Percentiles rank a stretch among this genome's conserved stretches.
Conservation (phyloP, 2,797 vertebrate genomes). For the Gallinago solitaria region DNA sequence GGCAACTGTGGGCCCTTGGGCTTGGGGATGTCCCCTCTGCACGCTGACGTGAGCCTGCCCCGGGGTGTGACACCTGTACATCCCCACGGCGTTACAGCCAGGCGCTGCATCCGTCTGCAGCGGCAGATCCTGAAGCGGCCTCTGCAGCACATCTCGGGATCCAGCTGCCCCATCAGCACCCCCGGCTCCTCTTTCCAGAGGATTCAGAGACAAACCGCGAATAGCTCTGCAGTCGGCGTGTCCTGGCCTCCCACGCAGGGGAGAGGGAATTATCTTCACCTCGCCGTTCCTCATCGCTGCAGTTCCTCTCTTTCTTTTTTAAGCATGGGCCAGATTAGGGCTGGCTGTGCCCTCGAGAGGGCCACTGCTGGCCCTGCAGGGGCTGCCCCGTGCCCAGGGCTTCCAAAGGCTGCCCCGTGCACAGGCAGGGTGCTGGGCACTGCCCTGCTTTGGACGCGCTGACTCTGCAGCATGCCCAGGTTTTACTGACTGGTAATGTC, state of each 20-base stretch:
- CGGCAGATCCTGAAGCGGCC: not conserved
- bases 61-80: not conserved
- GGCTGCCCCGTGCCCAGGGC: not conserved
- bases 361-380: not conserved
- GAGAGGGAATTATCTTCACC: slow-evolving; percentile 2
- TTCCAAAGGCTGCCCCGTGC: not conserved
- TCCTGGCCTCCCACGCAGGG: not conserved
- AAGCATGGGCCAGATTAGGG: not conserved
- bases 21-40: not conserved
- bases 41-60: not conserved
- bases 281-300: not conserved
- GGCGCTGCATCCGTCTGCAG: not conserved
- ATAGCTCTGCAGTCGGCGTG: slow-evolving; percentile 1
- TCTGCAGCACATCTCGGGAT: not conserved
- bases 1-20: not conserved
- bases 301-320: not conserved
- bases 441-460: not conserved
- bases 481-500: not conserved
- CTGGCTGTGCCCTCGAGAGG: not conserved
- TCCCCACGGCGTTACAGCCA: not conserved
- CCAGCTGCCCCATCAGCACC: not conserved
- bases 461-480: not conserved
- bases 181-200: not conserved
- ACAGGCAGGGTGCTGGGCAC: not conserved
- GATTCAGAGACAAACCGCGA: not conserved